Percentiles rank a stretch among this genome's conserved stretches.
Evolutionary conservation across 2,113 vertebrate genomes (phyloP).

Genomic region (Sitta europaea): DNA sequence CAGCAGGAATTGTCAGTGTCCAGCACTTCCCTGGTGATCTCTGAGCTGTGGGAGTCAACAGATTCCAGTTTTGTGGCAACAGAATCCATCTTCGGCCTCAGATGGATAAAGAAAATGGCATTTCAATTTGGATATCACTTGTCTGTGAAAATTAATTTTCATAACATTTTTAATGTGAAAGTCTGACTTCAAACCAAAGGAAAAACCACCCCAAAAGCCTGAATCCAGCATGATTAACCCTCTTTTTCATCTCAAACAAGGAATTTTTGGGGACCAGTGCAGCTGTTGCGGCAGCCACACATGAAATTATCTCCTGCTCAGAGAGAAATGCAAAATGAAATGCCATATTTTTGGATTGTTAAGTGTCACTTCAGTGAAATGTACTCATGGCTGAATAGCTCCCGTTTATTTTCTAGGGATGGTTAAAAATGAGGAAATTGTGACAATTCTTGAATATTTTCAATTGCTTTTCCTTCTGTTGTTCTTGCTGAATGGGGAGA

Average conservation of each 20-base stretch:
- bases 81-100: neutral
- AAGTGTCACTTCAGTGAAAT: slow-evolving; percentile 61
- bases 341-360: slow-evolving; percentile 53
- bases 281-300: slow-evolving; percentile 42
- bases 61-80: neutral
- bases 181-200: neutral
- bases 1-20: neutral
- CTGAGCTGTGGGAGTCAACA: neutral
- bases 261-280: slow-evolving; percentile 6
- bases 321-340: slow-evolving; percentile 48
- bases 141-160: neutral
- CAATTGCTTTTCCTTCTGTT: slow-evolving; percentile 15
- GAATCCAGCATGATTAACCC: neutral
- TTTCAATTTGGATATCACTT: neutral
- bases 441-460: slow-evolving; percentile 29
- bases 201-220: neutral
- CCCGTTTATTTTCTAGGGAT: slow-evolving; percentile 34
- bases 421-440: slow-evolving; percentile 36
- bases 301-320: slow-evolving; percentile 23
- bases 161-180: neutral
- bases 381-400: slow-evolving; percentile 33
- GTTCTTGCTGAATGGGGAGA: slow-evolving; percentile 9
- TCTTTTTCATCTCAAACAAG: neutral
- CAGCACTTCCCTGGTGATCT: neutral
- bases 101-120: neutral